Conservation (phyloP, 2,888 invertebrate species). For the Metacarcinus magister region DNA sequence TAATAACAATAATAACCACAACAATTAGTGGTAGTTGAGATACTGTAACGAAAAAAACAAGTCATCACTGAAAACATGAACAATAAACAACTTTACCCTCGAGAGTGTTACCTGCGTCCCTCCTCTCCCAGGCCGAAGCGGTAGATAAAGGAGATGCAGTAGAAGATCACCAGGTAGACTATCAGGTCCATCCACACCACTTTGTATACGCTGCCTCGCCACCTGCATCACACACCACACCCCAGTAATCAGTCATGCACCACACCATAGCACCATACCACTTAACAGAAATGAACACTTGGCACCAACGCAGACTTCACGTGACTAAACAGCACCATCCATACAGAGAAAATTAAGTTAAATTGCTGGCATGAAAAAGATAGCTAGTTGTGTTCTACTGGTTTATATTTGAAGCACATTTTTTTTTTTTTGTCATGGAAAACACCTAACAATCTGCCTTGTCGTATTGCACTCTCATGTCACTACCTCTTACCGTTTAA, state of each 20-base stretch:
- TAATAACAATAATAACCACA: not conserved
- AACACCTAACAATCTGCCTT: not conserved
- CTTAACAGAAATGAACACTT: not conserved
- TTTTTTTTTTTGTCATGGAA: not conserved
- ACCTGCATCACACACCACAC: constrained; percentile 87
- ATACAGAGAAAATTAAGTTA: not conserved
- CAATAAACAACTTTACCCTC: not conserved
- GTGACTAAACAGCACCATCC: not conserved
- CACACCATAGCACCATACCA: not conserved
- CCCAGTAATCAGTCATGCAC: not conserved
- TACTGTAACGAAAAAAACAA: not conserved
- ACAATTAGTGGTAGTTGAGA: not conserved
- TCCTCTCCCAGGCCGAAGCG: constrained; percentile 88
- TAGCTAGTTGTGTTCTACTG: not conserved
- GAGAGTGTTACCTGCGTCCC: constrained; percentile 88
- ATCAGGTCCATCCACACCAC: constrained; percentile 95
- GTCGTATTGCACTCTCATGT: not conserved
- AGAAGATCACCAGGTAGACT: constrained; percentile 91
- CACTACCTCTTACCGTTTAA: not conserved
- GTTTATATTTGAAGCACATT: not conserved
- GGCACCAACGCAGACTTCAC: not conserved
- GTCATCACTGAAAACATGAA: not conserved
- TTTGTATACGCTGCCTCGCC: constrained; percentile 98
- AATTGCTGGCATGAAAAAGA: not conserved
- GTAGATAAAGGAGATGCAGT: constrained; percentile 91